Evolutionary conservation across 2,797 vertebrate genomes (phyloP), one percentile per base, ranked within the genome.

Genomic region (Pampus argenteus): DNA sequence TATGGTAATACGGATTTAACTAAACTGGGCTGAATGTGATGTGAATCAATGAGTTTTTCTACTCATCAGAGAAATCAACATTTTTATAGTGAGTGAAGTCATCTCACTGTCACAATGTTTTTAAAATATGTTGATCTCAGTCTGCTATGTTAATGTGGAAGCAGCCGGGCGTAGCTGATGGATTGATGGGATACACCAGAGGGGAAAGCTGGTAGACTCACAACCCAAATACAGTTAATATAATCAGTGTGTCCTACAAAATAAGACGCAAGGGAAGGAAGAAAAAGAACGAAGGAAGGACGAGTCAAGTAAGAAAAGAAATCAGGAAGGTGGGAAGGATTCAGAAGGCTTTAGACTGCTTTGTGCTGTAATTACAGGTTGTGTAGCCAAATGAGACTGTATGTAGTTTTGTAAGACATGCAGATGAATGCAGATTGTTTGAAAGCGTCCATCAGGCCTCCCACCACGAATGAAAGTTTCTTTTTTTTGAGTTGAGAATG

Each of bases 11-110:
- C 42, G 63, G 66, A 70, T 82, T 85, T 65, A 81, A 81, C 66
- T 68, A 66, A 80, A 65, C 51, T 25, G 28, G 61, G 55, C 71
- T 51, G 66, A 75, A 50, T 69, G 63, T 38, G 23, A 62, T 36
- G 58, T 52, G 76, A 88, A 82, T 80, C 69, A 80, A 69, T 72
- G 44, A 25, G 2, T 9, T 51, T 73, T 71, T 76, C 50, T 76
- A 62, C 64, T 74, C 90, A 77, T 90, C 81, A 78, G 88, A 90
- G 83, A 86, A 89, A 91, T 89, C 86, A 87, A 82, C 85, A 75
- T 76, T 89, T 89, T 88, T 79, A 88, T 76, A 82, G 84, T n/a
- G n/a, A 78, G 71, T 84, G 79, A 82, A 86, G 83, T 86, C 72
- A 78, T 78, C 78, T 73, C 81, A 71, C 23, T 69, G 69, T 85